Conservation (phyloP, 2,113 vertebrate genomes). For the Sinocyclocheilus maitianheensis region DNA sequence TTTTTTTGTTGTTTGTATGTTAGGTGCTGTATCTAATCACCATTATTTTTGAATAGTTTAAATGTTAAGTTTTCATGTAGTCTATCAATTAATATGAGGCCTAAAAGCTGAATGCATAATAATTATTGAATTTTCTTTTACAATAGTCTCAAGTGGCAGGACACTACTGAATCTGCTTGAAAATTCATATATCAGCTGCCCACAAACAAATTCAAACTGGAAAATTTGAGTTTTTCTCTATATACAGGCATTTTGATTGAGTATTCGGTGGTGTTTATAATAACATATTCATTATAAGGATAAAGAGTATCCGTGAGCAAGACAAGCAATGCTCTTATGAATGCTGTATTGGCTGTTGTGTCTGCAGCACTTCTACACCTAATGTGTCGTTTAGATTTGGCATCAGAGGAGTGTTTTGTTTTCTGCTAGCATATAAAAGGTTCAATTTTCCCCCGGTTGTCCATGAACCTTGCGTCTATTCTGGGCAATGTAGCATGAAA, state of each 20-base stretch:
- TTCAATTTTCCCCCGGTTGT: conserved; percentile 62
- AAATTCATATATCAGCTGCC: not conserved
- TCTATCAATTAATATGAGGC: not conserved
- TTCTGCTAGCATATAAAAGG: conserved; percentile 45
- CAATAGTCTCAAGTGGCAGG: not conserved
- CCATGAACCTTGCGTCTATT: conserved; percentile 72
- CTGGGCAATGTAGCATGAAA: conserved; percentile 78
- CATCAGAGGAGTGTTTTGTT: conserved; percentile 54
- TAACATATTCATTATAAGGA: not conserved
- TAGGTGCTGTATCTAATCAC: not conserved
- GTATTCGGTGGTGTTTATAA: not conserved
- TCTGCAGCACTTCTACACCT: not conserved
- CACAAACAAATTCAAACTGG: not conserved
- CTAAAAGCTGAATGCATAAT: not conserved
- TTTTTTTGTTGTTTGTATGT: too few species aligned
- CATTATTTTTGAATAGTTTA: not conserved
- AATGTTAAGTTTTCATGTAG: not conserved
- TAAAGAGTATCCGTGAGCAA: not conserved
- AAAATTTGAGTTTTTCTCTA: not conserved
- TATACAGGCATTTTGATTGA: not conserved
- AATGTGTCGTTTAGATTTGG: conserved; percentile 37
- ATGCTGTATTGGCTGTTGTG: not conserved
- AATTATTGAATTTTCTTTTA: not conserved
- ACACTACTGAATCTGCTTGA: not conserved
- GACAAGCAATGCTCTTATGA: not conserved